Evolutionary conservation across 2,113 vertebrate genomes (phyloP), one percentile per base, ranked within the genome.

Genomic region (Nerophis ophidion): DNA sequence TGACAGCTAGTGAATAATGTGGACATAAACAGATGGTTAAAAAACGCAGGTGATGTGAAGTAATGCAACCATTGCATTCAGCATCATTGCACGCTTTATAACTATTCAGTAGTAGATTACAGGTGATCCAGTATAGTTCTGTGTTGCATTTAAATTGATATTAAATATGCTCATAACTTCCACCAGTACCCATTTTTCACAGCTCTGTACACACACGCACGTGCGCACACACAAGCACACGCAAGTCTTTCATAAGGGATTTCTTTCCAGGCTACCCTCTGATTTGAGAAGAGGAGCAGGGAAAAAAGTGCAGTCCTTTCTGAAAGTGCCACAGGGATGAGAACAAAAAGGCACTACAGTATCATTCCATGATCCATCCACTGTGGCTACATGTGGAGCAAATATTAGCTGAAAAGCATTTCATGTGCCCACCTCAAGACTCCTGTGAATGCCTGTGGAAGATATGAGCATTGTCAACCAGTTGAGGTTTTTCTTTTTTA

Each of bases 321-420:
- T 83, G 79, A 80, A 81, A 79, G 79, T 83, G 82, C 79, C 86
- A 70, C 61, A 48, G 12, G 19, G 66, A 77, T 66, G 81, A 74
- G 63, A 81, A 76, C 57, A 71, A 83, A 74, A 90, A 89, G 89
- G 88, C 87, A 89, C 87, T 86, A 84, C 75, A 88, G 81, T 81
- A 81, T 82, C 71, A 70, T 77, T 78, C 76, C 68, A 65, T 69
- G 57, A 75, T 42, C 66, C 67, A 66, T 61, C 81, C 75, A 58
- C 78, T 69, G 75, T 69, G 68, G 72, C 55, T 16, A 48, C 70
- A 77, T 77, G 72, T 48, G 72, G 64, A 74, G 55, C 45, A 53
- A 45, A 19, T 44, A 74, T 64, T 26, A 74, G 66, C 76, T 47
- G 62, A 81, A 77, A 77, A 44, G 40, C 10, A 4, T 11, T 72